Evolutionary conservation across 2,797 vertebrate species (phyloP).

Genomic region (Petrocephalus schoutedeni): DNA sequence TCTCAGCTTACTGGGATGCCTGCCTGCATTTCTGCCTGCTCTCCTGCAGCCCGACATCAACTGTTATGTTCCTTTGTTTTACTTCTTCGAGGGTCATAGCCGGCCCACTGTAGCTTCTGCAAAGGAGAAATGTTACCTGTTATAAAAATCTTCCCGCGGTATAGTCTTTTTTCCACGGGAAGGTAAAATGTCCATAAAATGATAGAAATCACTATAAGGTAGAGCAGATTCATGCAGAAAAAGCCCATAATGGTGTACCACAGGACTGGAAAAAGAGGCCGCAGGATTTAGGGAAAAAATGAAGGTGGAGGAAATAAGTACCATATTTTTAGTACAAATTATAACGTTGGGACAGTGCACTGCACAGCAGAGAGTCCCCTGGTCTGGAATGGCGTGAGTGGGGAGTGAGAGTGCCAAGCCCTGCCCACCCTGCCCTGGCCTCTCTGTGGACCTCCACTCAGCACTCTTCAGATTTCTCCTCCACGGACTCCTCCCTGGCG

Average conservation of each 20-base stretch:
- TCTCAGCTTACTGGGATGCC: background rate
- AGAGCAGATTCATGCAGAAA: conserved; percentile 63
- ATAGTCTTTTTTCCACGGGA: conserved; percentile 31
- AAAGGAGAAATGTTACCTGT: conserved; percentile 28
- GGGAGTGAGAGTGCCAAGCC: conserved; percentile 62
- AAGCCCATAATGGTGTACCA: conserved; percentile 69
- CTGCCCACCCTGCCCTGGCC: conserved; percentile 65
- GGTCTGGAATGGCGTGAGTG: conserved; percentile 75
- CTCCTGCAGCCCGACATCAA: background rate
- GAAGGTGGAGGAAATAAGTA: conserved; percentile 68
- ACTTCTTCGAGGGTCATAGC: background rate
- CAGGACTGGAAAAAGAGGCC: conserved; percentile 60
- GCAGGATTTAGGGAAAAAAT: conserved; percentile 60
- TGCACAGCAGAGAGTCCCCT: conserved; percentile 66
- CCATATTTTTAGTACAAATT: conserved; percentile 84
- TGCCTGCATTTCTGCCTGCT: background rate
- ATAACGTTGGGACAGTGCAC: conserved; percentile 73
- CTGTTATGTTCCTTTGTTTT: background rate
- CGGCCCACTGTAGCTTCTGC: background rate
- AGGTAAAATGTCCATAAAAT: conserved; percentile 43
- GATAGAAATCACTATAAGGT: conserved; percentile 58
- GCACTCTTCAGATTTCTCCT: conserved; percentile 44
- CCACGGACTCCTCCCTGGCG: conserved; percentile 42
- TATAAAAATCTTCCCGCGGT: conserved; percentile 29
- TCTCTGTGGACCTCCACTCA: conserved; percentile 57